Evolutionary conservation across 2,113 vertebrate genomes (phyloP).

Genomic region (Poeciliopsis retropinna): DNA sequence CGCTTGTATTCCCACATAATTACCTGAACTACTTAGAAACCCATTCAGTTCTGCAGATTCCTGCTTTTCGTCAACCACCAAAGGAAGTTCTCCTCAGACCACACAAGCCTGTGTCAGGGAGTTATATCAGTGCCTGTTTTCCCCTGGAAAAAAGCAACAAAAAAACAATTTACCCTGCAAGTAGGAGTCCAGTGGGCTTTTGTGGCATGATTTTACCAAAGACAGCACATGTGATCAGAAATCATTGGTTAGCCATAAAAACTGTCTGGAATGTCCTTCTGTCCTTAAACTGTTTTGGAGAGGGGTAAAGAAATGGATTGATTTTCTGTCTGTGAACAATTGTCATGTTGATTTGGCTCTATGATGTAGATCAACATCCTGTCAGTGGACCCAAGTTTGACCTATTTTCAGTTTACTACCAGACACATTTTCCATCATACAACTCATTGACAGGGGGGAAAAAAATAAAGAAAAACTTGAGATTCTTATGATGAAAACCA

Average conservation of each 20-base stretch:
- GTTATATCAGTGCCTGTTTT: constrained; percentile 40
- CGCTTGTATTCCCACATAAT: constrained; percentile 40
- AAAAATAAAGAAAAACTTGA: too few species aligned
- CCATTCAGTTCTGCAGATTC: constrained; percentile 34
- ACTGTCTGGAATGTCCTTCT: constrained; percentile 1
- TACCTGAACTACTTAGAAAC: constrained; percentile 63
- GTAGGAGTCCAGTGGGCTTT: constrained; percentile 26
- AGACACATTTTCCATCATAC: too few species aligned
- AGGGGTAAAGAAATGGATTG: neutral
- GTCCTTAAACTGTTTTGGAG: neutral
- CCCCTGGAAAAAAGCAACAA: constrained; percentile 32
- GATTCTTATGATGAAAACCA: too few species aligned
- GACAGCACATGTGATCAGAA: constrained; percentile 20
- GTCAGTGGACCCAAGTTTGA: too few species aligned
- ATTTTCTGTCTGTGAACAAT: neutral
- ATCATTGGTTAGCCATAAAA: constrained; percentile 14
- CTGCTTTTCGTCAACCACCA: constrained; percentile 39
- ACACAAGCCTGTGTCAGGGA: constrained; percentile 52
- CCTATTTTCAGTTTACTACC: too few species aligned
- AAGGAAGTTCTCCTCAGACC: constrained; percentile 37
- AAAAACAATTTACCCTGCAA: constrained; percentile 21
- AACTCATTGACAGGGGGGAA: too few species aligned
- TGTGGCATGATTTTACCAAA: constrained; percentile 23
- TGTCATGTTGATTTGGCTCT: neutral
- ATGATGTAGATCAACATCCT: too few species aligned